Evolutionary conservation across 64 coral and sea anemone genomes (phyloP).

Genomic region (Orbicella faveolata): DNA sequence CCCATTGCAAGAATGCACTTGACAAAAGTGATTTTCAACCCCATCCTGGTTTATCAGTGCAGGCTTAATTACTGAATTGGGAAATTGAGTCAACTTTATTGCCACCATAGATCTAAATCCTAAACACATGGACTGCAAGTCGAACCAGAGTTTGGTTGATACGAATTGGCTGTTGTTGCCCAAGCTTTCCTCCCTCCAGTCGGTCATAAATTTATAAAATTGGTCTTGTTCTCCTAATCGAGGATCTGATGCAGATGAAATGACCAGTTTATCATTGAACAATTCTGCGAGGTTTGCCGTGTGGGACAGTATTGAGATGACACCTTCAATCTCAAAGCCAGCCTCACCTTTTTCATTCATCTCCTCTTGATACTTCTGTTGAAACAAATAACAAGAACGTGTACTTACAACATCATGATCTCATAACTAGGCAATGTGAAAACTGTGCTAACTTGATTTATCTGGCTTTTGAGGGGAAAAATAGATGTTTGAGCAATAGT

Average conservation of each 20-base stretch:
- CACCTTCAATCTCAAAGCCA: too few species aligned
- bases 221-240: neutral
- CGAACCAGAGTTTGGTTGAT: conserved; percentile 25
- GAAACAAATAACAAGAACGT: too few species aligned
- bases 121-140: conserved; percentile 36
- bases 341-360: too few species aligned
- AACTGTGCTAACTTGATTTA: too few species aligned
- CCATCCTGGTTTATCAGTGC: conserved; percentile 19
- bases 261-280: conserved; percentile 10
- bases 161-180: neutral
- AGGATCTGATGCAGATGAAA: neutral
- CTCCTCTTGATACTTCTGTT: too few species aligned
- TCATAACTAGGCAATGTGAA: too few species aligned
- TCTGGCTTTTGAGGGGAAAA: too few species aligned
- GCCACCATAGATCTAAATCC: conserved; percentile 13
- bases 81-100: neutral
- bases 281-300: neutral
- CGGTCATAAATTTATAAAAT: too few species aligned
- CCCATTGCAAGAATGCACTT: conserved; percentile 37
- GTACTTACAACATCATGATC: too few species aligned
- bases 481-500: too few species aligned
- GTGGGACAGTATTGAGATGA: too few species aligned
- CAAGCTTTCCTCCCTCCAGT: too few species aligned
- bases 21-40: conserved; percentile 48
- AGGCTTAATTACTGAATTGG: neutral